A percentile compares a stretch with the other conserved stretches of the same genome.
These are phyloP conservation scores for Nasonia giraulti DNA, from an alignment of 1,140 invertebrate species.

Conservation along the genomic window DNA sequence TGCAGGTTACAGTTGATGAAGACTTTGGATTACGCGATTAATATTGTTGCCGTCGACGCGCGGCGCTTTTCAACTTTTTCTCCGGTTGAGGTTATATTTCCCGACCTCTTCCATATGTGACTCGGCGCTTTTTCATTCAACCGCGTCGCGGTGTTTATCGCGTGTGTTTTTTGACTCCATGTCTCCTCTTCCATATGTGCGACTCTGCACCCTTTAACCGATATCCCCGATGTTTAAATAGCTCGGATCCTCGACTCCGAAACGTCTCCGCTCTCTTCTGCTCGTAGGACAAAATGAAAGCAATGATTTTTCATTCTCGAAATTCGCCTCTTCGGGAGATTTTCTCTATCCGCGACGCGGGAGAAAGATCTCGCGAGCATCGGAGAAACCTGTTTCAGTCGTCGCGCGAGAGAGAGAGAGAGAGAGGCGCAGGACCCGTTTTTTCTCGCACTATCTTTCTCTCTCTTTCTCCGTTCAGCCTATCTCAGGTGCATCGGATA, in stretches of 20 bases:
- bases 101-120: background rate
- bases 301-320: no score
- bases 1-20: background rate
- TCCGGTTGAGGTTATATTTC: background rate
- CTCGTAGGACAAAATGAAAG: no score
- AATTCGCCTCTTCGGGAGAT: no score
- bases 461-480: background rate
- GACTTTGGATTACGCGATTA: background rate
- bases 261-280: background rate
- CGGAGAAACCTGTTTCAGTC: background rate
- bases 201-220: background rate
- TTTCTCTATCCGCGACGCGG: no score
- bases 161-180: background rate
- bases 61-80: background rate
- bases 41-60: background rate
- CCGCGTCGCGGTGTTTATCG: background rate
- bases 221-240: background rate
- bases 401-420: background rate
- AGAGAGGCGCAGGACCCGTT: background rate
- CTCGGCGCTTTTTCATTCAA: background rate
- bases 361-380: no score
- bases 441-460: background rate
- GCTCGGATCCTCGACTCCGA: background rate
- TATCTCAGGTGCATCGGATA: background rate
- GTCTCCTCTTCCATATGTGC: constrained; percentile 48